phyloP scores from a whole-genome alignment of 2,797 vertebrate genomes.

The Xiphophorus birchmanni region DNA sequence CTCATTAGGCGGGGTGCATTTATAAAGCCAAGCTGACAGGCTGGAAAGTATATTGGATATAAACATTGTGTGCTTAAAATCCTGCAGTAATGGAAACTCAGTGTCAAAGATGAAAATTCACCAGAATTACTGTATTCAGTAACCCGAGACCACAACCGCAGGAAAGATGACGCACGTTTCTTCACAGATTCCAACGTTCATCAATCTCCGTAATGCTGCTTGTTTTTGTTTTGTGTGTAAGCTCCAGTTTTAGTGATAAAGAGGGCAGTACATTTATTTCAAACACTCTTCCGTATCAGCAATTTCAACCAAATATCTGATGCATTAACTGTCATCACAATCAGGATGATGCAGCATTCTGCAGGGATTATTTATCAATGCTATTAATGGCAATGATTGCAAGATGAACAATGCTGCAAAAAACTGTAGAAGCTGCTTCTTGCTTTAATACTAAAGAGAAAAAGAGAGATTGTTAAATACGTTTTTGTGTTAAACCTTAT shows the following conservation, averaged over 20 bases:
- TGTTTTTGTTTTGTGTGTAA: neutral
- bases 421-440: neutral
- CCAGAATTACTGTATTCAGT: constrained; percentile 3
- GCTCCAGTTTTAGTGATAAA: neutral
- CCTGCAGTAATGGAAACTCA: neutral
- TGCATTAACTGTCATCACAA: neutral
- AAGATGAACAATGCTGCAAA: neutral
- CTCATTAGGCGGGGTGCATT: constrained; percentile 9
- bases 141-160: neutral
- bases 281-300: neutral
- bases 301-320: neutral
- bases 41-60: constrained; percentile 1
- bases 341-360: neutral
- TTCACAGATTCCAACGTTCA: neutral
- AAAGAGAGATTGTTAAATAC: neutral
- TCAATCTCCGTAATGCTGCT: neutral
- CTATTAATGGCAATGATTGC: neutral
- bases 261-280: neutral
- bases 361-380: neutral
- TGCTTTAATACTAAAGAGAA: neutral
- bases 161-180: neutral
- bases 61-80: neutral
- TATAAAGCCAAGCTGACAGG: constrained; percentile 10
- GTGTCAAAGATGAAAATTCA: constrained; percentile 1
- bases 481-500: neutral